Evolutionary conservation across 2,888 invertebrate genomes (phyloP), one percentile per base, ranked within the genome.

Genomic region (Dasypolia templi): DNA sequence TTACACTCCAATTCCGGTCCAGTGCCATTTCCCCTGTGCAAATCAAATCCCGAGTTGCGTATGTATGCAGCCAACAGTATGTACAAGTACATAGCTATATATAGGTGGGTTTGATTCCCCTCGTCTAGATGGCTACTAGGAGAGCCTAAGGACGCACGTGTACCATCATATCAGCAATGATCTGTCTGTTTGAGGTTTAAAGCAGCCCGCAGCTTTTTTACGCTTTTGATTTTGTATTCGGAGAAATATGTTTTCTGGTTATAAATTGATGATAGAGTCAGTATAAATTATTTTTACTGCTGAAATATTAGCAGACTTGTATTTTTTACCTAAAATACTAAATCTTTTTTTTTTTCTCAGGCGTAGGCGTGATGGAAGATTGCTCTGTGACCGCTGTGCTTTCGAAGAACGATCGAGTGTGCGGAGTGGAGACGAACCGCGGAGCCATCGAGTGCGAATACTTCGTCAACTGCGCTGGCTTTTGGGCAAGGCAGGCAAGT

Each of bases 401-500:
- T 75, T 97, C 97, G 77, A 97, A 96, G 51, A 96, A 97, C 81
- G 97, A 97, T 9, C 96, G 96, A 86, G 98, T 99, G 1, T 95
- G 97, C 26, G 97, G 97, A 6, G 98, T 99, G 14, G 98, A 98
- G 87, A 99, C 99, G 0, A 97, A 97, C 7, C 95, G 96, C 3
- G 99, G 99, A 0, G 94, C 96, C 17, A 97, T 99, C 22, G 97
- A 98, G 80, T 99, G 99, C 93, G 97, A 99, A 86, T 98, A 97
- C 93, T 99, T 99, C 94, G 98, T 99, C 46, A 99, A 99, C 94
- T 99, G 99, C 92, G 98, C 98, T 39, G 99, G 99, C 14, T 98
- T 99, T 95, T 99, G 99, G 99, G 98, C 99, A 0, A 97, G 99
- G 84, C 97, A 98, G 93, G 95, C 92, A 68, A 77, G 82, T 81